Base-by-base conservation (phyloP, 2,113 vertebrate species). In the Glaucidium brasilianum region DNA sequence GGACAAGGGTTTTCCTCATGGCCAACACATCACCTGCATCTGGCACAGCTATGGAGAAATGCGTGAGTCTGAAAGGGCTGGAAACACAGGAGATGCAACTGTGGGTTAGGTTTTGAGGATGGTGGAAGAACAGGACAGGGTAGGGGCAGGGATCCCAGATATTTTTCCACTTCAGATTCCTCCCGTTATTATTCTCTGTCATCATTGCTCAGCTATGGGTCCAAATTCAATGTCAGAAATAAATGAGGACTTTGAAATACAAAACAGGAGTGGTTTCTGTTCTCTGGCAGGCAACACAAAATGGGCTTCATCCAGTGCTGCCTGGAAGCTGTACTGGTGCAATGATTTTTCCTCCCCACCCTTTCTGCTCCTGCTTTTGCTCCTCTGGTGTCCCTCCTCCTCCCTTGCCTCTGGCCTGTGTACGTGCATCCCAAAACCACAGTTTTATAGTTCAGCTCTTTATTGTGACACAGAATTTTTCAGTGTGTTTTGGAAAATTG, bases 171-270 rank as follows among this genome's bases (percentile, higher is more conserved):
- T 87, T 92, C 53, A 73, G 59, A 86, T 72, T 95, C 90, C 80
- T 90, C 74, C 77, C 88, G 67, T 96, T 97, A 60, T 47, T 88
- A 59, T 84, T 96, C 92, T 85, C 91, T 80, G 85, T 94, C 96
- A 97, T 96, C 96, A 84, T 95, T 97, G 94, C 84, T 97, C 94
- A 94, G 96, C 96, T 96, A 86, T 85, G 88, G 96, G 94, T 92
- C 94, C 94, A 96, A 97, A 96, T 53, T 93, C 58, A 96, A 89
- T 94, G 96, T 97, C 92, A 93, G 73, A 96, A 98, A 98, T 98
- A 98, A 98, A 98, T 0, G 63, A 96, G 85, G 94, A 97, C 91
- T 98, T 98, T 98, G 97, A 98, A 96, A 95, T 98, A 98, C 85
- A 97, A 96, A 94, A 15, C n/a, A 78, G 68, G 63, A 72, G 49